Conservation (phyloP, 2,888 invertebrate species). For the Synanthedon formicaeformis region DNA sequence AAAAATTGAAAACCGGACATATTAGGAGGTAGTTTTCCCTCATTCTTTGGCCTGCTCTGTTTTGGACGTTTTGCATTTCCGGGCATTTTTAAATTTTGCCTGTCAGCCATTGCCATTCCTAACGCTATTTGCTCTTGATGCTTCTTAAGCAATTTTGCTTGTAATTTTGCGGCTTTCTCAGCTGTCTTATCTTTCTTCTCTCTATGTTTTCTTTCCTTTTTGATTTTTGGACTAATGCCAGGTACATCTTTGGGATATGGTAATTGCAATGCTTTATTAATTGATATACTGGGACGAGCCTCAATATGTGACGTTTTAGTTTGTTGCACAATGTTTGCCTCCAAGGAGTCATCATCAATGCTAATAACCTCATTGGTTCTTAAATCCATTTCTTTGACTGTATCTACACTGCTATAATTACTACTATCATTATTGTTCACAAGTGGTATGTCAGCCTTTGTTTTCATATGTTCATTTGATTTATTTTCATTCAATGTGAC, state of each 20-base stretch:
- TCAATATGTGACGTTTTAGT: slow-evolving; percentile 26
- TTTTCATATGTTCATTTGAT: slow-evolving; percentile 33
- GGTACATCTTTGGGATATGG: slow-evolving; percentile 64
- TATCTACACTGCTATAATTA: slow-evolving; percentile 63
- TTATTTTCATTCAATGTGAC: slow-evolving; percentile 34
- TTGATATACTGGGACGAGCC: slow-evolving; percentile 45
- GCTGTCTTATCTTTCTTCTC: slow-evolving; percentile 57
- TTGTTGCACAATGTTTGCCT: slow-evolving; percentile 31
- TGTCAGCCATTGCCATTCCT: slow-evolving; percentile 51
- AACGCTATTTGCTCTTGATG: slow-evolving; percentile 56
- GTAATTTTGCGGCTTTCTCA: slow-evolving; percentile 41
- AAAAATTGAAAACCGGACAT: slow-evolving; percentile 61
- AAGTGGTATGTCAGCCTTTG: slow-evolving; percentile 48
- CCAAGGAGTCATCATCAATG: slow-evolving; percentile 61
- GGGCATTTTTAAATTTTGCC: slow-evolving; percentile 40
- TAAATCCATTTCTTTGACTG: slow-evolving; percentile 60
- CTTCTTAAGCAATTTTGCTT: slow-evolving; percentile 57
- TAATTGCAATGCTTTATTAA: slow-evolving; percentile 56
- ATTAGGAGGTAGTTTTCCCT: slow-evolving; percentile 48
- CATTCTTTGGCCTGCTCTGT: slow-evolving; percentile 52
- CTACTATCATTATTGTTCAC: slow-evolving; percentile 65
- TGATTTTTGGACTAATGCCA: slow-evolving; percentile 69
- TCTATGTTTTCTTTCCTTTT: slow-evolving; percentile 71
- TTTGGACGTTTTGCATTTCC: slow-evolving; percentile 42
- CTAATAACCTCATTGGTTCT: slow-evolving; percentile 63